Base-by-base conservation (phyloP, 2,888 invertebrate species). In the Tetragonula carbonaria region DNA sequence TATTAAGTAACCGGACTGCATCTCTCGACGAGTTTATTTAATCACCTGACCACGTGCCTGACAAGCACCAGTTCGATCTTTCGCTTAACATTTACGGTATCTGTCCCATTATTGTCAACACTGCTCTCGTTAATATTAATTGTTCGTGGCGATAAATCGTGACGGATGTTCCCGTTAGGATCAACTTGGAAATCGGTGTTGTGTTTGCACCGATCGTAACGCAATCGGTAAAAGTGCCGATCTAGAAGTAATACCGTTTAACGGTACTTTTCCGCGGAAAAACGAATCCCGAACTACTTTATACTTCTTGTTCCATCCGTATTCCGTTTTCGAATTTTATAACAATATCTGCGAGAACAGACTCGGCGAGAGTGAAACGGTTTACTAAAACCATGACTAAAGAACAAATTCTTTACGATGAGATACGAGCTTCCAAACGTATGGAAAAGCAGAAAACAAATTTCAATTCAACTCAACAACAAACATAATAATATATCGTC, bases 1-100 rank as follows among this genome's bases (percentile, higher is more conserved):
- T 73, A 78, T 85, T 76, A 81, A 80, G 63, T 85, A 83, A 86
- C 57, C 82, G 65, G 82, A 79, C 73, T 73, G 86, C 82, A 78
- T 78, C 80, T 80, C 72, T 79, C 82, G 23, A 53, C 70, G 74
- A 55, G 50, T 55, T 71, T 66, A 68, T 67, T 82, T 74, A 80
- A 77, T 78, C 74, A 51, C 14, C 53, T 4, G 65, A 67, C 66
- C 63, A 67, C 65, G 68, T 67, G 53, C 73, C 53, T 50, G 66
- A 28, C 16, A 33, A 23, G n/a, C 45, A 23, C 74, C 21, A 51
- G 53, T 18, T 11, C 53, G 50, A 57, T 53, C 63, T 53, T 63
- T 53, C 74, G n/a, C 50, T 55, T 33, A 50, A n/a, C 73, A 62
- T 38, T 63, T 55, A 50, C 33, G 68, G 45, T 63, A 71, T 66